phyloP scores from a whole-genome alignment of 2,888 invertebrate species.

The Leptinotarsa rubiginosa region DNA sequence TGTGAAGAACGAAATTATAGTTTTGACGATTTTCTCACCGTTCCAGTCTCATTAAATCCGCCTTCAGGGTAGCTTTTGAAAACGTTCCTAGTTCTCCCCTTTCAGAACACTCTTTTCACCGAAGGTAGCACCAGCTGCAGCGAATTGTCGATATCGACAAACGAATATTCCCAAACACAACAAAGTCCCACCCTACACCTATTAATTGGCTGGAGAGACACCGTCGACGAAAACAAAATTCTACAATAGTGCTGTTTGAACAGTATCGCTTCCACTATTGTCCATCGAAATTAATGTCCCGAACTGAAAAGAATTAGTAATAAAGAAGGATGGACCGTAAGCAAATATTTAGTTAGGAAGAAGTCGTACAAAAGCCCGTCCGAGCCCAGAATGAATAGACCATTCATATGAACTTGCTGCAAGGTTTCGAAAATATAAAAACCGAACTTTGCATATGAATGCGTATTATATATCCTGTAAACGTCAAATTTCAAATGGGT shows the following conservation, averaged over 20 bases:
- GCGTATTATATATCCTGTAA: conserved; percentile 63
- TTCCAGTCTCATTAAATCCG: not conserved
- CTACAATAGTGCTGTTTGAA: conserved; percentile 41
- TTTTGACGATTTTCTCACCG: too few species aligned
- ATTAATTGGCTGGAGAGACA: conserved; percentile 35
- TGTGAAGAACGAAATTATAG: too few species aligned
- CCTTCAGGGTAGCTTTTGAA: not conserved
- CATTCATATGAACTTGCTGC: conserved; percentile 54
- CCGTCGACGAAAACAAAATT: conserved; percentile 34
- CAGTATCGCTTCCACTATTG: conserved; percentile 43
- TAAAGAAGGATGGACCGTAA: conserved; percentile 49
- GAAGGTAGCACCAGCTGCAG: conserved; percentile 7
- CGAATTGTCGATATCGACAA: conserved; percentile 9
- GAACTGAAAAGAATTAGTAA: conserved; percentile 46
- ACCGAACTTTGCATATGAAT: conserved; percentile 64
- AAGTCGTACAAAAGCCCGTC: conserved; percentile 52
- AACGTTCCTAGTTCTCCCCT: conserved; percentile 1
- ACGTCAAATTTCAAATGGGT: conserved; percentile 66
- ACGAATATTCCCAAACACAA: conserved; percentile 16
- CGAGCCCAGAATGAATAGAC: conserved; percentile 47
- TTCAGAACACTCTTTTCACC: not conserved
- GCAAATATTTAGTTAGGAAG: conserved; percentile 57
- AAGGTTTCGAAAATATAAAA: conserved; percentile 53
- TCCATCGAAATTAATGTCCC: conserved; percentile 45
- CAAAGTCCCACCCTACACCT: conserved; percentile 27